Evolutionary conservation across 2,797 vertebrate genomes (phyloP).

Genomic region (Mallotus villosus): DNA sequence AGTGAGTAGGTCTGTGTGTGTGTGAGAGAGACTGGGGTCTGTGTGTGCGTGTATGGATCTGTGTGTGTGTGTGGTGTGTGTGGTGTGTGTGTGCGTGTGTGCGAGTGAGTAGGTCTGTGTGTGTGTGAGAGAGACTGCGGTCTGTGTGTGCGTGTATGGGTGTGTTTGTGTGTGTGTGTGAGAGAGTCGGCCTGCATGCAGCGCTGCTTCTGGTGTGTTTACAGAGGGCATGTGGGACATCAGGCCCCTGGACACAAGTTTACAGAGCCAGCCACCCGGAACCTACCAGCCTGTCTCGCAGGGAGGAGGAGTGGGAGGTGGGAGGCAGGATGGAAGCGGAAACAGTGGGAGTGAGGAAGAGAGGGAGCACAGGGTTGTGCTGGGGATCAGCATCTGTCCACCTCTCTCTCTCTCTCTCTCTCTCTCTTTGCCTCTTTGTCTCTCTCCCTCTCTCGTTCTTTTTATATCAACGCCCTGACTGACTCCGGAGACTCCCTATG

Average conservation of each 20-base stretch:
- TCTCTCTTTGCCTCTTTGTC: background rate
- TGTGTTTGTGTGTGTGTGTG: slow-evolving; percentile 2
- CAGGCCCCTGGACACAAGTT: too few relatives aligned
- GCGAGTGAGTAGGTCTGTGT: background rate
- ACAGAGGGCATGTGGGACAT: background rate
- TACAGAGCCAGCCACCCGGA: background rate
- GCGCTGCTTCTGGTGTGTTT: too few relatives aligned
- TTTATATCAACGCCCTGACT: slow-evolving; percentile 24
- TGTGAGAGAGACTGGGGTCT: background rate
- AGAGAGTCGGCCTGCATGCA: background rate
- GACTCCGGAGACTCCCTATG: slow-evolving; percentile 9
- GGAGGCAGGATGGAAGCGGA: background rate
- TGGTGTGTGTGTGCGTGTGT: background rate
- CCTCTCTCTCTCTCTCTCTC: background rate
- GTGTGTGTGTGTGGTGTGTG: background rate
- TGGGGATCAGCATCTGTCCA: background rate
- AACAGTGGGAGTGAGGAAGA: background rate
- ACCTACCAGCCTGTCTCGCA: background rate
- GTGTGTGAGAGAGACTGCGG: background rate
- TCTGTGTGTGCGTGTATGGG: background rate
- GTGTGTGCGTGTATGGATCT: too few relatives aligned
- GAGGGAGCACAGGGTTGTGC: background rate
- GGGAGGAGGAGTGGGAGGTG: background rate
- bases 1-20: slow-evolving; percentile 7
- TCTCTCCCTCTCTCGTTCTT: slow-evolving; percentile 6